Evolutionary conservation across 2,797 vertebrate genomes (phyloP).

Genomic region (Chaetophractus vellerosus): DNA sequence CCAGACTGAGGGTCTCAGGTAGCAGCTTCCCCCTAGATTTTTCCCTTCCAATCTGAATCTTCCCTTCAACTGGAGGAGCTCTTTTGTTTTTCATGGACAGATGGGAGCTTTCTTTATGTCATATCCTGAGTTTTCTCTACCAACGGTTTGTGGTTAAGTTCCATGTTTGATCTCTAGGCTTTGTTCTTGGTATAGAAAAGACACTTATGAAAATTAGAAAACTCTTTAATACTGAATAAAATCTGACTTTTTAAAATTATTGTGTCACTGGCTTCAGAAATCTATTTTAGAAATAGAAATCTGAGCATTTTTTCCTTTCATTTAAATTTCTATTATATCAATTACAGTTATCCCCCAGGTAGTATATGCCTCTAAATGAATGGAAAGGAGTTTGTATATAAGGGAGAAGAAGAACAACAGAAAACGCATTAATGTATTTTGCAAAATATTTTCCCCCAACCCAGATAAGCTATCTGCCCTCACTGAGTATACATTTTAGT

Average conservation of each 20-base stretch:
- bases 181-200: neutral
- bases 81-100: neutral
- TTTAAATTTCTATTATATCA: neutral
- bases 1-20: neutral
- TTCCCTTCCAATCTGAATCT: neutral
- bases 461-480: neutral
- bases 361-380: slow-evolving; percentile 5
- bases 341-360: neutral
- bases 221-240: neutral
- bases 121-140: neutral
- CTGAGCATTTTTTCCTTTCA: neutral
- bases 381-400: neutral
- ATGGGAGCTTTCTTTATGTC: neutral
- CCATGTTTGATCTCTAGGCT: neutral
- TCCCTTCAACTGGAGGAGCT: neutral
- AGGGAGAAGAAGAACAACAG: neutral
- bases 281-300: neutral
- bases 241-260: neutral
- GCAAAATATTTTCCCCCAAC: neutral
- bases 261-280: slow-evolving; percentile 2
- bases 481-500: neutral
- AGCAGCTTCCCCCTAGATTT: neutral
- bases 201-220: neutral
- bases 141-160: neutral
- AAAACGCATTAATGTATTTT: neutral